Evolutionary conservation across 2,888 invertebrate species (phyloP).

Genomic region (Megalurothrips usitatus): DNA sequence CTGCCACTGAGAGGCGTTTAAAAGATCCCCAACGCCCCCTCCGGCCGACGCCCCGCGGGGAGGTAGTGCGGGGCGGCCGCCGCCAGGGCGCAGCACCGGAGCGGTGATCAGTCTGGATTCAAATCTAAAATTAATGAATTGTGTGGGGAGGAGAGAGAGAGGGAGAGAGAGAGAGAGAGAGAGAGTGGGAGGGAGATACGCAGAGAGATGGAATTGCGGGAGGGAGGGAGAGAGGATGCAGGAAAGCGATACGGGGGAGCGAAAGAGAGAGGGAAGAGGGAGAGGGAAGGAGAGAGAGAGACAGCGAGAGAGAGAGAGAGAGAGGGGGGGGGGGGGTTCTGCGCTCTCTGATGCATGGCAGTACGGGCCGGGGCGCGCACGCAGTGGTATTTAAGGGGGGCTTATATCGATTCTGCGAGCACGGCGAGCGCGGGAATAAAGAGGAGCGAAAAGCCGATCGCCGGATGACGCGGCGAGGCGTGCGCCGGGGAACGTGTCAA

Average conservation of each 20-base stretch:
- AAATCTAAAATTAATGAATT: not conserved
- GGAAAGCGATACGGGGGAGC: too few relatives aligned
- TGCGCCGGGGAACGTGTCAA: too few relatives aligned
- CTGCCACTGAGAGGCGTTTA: slow-evolving; percentile 24
- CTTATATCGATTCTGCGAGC: not conserved
- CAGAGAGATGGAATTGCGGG: too few relatives aligned
- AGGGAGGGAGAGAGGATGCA: too few relatives aligned
- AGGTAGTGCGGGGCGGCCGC: not conserved
- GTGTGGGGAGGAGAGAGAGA: not conserved
- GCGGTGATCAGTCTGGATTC: slow-evolving; percentile 13
- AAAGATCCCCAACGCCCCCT: slow-evolving; percentile 11
- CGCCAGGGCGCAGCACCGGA: not conserved
- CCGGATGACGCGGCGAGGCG: too few relatives aligned
- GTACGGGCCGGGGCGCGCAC: not conserved
- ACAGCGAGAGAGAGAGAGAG: not conserved
- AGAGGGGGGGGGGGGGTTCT: not conserved
- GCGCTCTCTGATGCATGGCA: not conserved
- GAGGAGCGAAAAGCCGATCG: too few relatives aligned
- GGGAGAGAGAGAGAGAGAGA: too few relatives aligned
- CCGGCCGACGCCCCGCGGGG: not conserved
- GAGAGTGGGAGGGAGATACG: too few relatives aligned
- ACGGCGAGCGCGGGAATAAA: too few relatives aligned
- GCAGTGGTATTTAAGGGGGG: not conserved
- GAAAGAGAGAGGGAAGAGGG: too few relatives aligned
- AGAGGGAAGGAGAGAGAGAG: too few relatives aligned